phyloP scores from a whole-genome alignment of 1,140 invertebrate genomes.

The Leptopilina boulardi region DNA sequence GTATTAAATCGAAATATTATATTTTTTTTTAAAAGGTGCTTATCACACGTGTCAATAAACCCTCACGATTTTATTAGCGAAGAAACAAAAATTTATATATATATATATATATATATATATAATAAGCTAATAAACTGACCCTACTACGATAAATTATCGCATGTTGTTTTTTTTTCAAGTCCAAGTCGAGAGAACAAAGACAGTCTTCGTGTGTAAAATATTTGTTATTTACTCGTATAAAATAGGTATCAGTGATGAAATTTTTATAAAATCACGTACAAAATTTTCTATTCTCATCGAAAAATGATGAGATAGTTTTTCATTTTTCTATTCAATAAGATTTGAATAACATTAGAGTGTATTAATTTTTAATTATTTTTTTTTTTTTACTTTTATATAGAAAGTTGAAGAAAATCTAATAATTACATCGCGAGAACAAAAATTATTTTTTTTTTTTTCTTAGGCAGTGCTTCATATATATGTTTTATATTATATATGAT shows the following conservation, averaged over 20 bases:
- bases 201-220: slow-evolving; percentile 11
- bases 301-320: neutral
- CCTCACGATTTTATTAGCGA: slow-evolving; percentile 1
- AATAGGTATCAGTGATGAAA: slow-evolving; percentile 14
- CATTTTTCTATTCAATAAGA: neutral
- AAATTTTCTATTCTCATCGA: neutral
- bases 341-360: slow-evolving; percentile 1
- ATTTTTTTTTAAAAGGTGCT: neutral
- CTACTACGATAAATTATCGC: neutral
- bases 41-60: slow-evolving; percentile 2
- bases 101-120: no score
- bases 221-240: slow-evolving; percentile 11
- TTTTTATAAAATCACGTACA: slow-evolving; percentile 1
- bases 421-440: slow-evolving; percentile 13
- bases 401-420: slow-evolving; percentile 22
- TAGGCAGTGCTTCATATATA: slow-evolving; percentile 11
- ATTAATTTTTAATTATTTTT: no score
- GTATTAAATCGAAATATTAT: no score
- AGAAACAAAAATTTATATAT: neutral
- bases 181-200: neutral
- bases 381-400: neutral
- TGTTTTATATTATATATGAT: neutral
- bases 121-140: neutral
- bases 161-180: neutral
- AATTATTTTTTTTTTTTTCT: slow-evolving; percentile 38